Evolutionary conservation across 2,888 invertebrate species (phyloP).

Genomic region (Antheraea assamensis): DNA sequence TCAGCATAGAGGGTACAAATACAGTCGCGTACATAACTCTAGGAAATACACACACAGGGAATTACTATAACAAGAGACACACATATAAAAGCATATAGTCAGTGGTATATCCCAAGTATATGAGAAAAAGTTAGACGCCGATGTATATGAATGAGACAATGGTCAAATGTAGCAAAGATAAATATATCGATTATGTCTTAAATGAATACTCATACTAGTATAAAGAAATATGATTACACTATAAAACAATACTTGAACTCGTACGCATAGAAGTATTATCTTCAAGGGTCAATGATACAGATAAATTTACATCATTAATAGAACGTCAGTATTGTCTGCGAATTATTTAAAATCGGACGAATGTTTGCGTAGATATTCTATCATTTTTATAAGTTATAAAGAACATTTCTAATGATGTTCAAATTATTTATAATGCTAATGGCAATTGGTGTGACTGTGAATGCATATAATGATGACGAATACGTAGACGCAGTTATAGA

Average conservation of each 20-base stretch:
- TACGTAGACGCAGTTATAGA: slow-evolving; percentile 48
- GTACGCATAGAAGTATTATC: slow-evolving; percentile 21
- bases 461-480: slow-evolving; percentile 33
- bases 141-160: no score
- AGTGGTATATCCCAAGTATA: no score
- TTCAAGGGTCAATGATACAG: slow-evolving; percentile 28
- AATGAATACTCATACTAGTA: background rate
- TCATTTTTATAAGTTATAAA: background rate
- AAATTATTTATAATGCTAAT: slow-evolving; percentile 31
- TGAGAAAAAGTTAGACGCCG: no score
- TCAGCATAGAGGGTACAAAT: no score
- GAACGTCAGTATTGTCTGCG: slow-evolving; percentile 15
- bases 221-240: background rate
- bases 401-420: slow-evolving; percentile 28
- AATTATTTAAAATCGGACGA: slow-evolving; percentile 6
- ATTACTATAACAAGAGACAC: no score
- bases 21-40: no score
- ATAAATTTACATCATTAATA: slow-evolving; percentile 20
- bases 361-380: background rate
- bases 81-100: no score
- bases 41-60: no score
- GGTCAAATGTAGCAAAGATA: background rate
- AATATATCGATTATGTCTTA: background rate
- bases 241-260: slow-evolving; percentile 21
- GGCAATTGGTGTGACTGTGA: slow-evolving; percentile 21